A percentile compares a stretch with the other conserved stretches of the same genome.
Evolutionary conservation across 1,140 invertebrate species (phyloP).

Genomic region (Euura lappo): DNA sequence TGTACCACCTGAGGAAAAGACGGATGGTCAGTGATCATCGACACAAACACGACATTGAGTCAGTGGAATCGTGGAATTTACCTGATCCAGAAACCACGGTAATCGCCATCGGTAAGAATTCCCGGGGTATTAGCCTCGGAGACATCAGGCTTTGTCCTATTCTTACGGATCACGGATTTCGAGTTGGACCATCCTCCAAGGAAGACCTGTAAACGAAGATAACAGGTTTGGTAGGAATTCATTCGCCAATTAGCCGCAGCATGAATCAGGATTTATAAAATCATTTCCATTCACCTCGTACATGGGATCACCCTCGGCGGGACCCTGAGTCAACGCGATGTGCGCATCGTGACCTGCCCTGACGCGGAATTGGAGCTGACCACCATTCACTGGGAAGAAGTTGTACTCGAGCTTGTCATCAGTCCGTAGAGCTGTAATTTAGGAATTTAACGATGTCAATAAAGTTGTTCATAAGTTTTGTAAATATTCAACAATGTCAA

Average conservation of each 20-base stretch:
- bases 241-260: not conserved
- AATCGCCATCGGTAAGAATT: slow-evolving; percentile 73
- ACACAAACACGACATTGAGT: not conserved
- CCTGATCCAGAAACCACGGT: slow-evolving; percentile 81
- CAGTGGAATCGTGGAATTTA: slow-evolving; percentile 19
- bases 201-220: slow-evolving; percentile 65
- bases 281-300: slow-evolving; percentile 65
- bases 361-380: slow-evolving; percentile 76
- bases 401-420: slow-evolving; percentile 82
- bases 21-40: not conserved
- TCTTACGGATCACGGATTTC: slow-evolving; percentile 83
- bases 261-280: not conserved
- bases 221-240: not conserved
- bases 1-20: slow-evolving; percentile 65
- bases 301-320: slow-evolving; percentile 74
- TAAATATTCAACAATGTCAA: no score
- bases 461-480: no score
- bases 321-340: slow-evolving; percentile 72
- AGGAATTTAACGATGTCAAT: no score
- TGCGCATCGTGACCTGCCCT: slow-evolving; percentile 81
- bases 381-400: slow-evolving; percentile 73
- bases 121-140: slow-evolving; percentile 73
- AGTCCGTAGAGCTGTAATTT: slow-evolving; percentile 71
- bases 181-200: slow-evolving; percentile 84
- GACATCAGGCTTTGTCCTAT: slow-evolving; percentile 79